Evolutionary conservation across 2,797 vertebrate species (phyloP), one percentile per base, ranked within the genome.

Genomic region (Labeo calbasu): DNA sequence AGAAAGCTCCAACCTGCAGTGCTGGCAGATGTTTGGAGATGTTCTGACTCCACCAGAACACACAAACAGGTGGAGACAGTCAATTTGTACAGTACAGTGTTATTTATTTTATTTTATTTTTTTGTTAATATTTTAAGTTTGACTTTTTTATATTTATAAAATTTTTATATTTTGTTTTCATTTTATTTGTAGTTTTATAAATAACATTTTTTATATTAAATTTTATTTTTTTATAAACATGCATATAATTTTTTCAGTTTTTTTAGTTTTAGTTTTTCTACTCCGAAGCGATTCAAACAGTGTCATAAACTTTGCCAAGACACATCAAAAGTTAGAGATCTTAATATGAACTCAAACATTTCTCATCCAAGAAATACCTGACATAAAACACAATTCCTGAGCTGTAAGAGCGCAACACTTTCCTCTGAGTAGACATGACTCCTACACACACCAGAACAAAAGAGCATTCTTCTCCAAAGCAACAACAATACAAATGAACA

Each of bases 1-100:
- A 71, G 28, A 81, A 15, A 81, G 51, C 68, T 59, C 68, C 50
- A 43, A 65, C 25, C 46, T 66, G 61, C 17, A 63, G 36, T 4
- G 5, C 11, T 14, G 11, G 19, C 25, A 77, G 75, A 63, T 28
- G 75, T 77, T 63, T 57, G 36, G 32, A 57, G 72, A 76, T 57
- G 51, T 50, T 36, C 71, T 51, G 61, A 68, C 63, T 55, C 14
- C 21, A 43, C 10, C 51, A 0, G 0, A 43, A 57, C 51, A 40
- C 28, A 28, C 23, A 4, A 36, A 69, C 50, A 69, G 28, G 19
- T 79, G 61, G 5, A n/a, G 14, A 23, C 28, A 1, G 65, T 25
- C 10, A 0, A 68, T 25, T 13, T 11, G 4, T 46, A 43, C n/a
- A 9, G 40, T 11, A 9, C 6, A 71, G 21, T 51, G 32, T 21